phyloP scores from a whole-genome alignment of 1,140 invertebrate species.

The Mactra quadrangularis region DNA sequence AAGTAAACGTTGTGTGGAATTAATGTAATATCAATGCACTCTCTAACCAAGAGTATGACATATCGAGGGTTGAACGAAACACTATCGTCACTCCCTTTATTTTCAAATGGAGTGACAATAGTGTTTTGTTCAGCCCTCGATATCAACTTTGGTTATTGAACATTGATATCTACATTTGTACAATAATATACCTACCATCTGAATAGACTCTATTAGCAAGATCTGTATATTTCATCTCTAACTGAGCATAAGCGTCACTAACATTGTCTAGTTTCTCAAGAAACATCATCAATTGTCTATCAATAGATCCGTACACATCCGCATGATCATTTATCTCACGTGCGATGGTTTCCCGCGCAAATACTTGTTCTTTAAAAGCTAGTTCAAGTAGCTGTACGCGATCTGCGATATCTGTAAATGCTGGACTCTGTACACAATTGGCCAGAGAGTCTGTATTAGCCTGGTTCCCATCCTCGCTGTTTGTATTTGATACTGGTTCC shows the following conservation, averaged over 20 bases:
- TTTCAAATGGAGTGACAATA: too few species aligned
- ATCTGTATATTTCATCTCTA: slow-evolving; percentile 62
- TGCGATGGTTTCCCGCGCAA: slow-evolving; percentile 69
- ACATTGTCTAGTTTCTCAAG: slow-evolving; percentile 61
- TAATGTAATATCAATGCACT: too few species aligned
- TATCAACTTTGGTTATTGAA: too few species aligned
- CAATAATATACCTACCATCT: slow-evolving; percentile 60
- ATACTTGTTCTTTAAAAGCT: slow-evolving; percentile 74
- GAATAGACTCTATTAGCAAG: slow-evolving; percentile 64
- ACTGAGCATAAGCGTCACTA: slow-evolving; percentile 29
- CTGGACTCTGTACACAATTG: slow-evolving; percentile 60
- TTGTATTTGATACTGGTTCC: not conserved
- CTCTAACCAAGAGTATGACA: too few species aligned
- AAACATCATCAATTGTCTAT: slow-evolving; percentile 65
- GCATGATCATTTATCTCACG: slow-evolving; percentile 73
- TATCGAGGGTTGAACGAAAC: too few species aligned
- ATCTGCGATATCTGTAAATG: slow-evolving; percentile 67
- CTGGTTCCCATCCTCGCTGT: not conserved
- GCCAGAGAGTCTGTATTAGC: slow-evolving; percentile 19
- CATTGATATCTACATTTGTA: too few species aligned
- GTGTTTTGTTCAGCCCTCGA: too few species aligned
- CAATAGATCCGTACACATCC: slow-evolving; percentile 66
- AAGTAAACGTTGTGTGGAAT: too few species aligned
- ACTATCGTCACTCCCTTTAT: too few species aligned
- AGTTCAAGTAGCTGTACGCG: slow-evolving; percentile 69